Base-by-base conservation (phyloP, 2,113 vertebrate species). In the Pantherophis guttatus region DNA sequence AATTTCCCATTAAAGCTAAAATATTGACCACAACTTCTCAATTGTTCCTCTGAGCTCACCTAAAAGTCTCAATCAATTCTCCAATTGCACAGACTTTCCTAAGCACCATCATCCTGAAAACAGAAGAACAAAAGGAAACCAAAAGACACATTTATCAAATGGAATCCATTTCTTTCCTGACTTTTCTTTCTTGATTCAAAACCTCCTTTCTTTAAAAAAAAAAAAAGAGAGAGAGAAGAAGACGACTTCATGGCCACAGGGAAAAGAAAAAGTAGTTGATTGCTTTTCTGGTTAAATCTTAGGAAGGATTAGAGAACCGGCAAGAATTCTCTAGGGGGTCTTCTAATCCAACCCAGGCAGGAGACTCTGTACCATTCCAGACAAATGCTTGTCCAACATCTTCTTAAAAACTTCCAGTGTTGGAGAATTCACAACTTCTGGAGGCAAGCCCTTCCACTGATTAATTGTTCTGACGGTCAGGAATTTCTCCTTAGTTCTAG, bases 1-100 rank as follows among this genome's bases (percentile, higher is more conserved):
- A 93, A 33, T 93, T 97, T 95, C 52, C 91, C 91, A 75, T 95
- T 96, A 91, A 95, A 96, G 52, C 89, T 95, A 81, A 95, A 96
- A 94, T 94, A 95, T 93, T 94, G 91, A 96, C 94, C 91, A 93
- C n/a, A 86, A 21, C 57, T 93, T 90, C 91, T 92, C 88, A 91
- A 93, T 95, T 94, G 54, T 94, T 95, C 86, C 93, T 94, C 95
- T 90, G 86, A 93, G 90, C 88, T 94, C 94, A 94, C 62, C 94
- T 91, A 58, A 70, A 91, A 90, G 26, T 90, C 81, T 91, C 91
- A 96, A 96, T 95, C 87, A 96, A 91, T 95, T 93, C 87, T 57
- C 87, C 91, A 95, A 39, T 58, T 94, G 55, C 88, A 94, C 94
- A 91, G 91, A 57, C 93, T 88, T 95, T 95, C 91, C 91, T 96